Percentiles rank a stretch among this genome's conserved stretches.
These are phyloP conservation scores for Tetropium fuscum DNA, from an alignment of 2,888 invertebrate genomes.

Conservation along the genomic window DNA sequence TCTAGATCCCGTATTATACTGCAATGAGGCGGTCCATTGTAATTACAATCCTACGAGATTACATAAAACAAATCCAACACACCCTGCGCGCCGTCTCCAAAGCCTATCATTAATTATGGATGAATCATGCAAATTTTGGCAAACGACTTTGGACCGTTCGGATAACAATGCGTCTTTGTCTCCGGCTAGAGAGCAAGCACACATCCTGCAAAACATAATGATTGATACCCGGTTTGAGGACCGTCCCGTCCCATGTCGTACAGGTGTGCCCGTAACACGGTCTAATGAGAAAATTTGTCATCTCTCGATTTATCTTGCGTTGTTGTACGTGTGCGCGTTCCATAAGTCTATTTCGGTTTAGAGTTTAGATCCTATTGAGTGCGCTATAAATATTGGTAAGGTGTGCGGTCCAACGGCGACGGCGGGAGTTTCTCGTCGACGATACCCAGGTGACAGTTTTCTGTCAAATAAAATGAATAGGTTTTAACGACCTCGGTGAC, in stretches of 20 bases:
- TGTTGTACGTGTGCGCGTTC: slow-evolving; percentile 22
- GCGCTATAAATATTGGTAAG: slow-evolving; percentile 43
- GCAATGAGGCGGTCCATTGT: too few species aligned
- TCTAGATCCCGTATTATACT: too few species aligned
- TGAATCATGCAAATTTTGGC: slow-evolving; percentile 21
- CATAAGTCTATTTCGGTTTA: slow-evolving; percentile 27
- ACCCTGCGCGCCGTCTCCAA: neutral
- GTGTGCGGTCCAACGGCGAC: slow-evolving; percentile 42
- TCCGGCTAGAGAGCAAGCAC: slow-evolving; percentile 10
- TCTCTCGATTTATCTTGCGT: slow-evolving; percentile 17
- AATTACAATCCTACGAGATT: too few species aligned
- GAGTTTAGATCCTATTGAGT: slow-evolving; percentile 17
- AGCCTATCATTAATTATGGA: slow-evolving; percentile 17
- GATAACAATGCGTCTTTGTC: slow-evolving; percentile 16
- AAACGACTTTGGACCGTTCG: slow-evolving; percentile 7
- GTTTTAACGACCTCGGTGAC: too few species aligned
- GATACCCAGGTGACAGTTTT: neutral
- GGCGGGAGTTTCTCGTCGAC: slow-evolving; percentile 6
- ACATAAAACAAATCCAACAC: neutral
- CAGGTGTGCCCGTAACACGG: slow-evolving; percentile 18
- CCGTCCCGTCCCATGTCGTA: slow-evolving; percentile 17
- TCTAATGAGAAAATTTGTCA: slow-evolving; percentile 27
- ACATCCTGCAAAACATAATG: slow-evolving; percentile 15
- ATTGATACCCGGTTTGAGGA: slow-evolving; percentile 2
- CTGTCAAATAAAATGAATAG: slow-evolving; percentile 30